Evolutionary conservation across 2,113 vertebrate species (phyloP), one percentile per base, ranked within the genome.

Genomic region (Leptodactylus fuscus): DNA sequence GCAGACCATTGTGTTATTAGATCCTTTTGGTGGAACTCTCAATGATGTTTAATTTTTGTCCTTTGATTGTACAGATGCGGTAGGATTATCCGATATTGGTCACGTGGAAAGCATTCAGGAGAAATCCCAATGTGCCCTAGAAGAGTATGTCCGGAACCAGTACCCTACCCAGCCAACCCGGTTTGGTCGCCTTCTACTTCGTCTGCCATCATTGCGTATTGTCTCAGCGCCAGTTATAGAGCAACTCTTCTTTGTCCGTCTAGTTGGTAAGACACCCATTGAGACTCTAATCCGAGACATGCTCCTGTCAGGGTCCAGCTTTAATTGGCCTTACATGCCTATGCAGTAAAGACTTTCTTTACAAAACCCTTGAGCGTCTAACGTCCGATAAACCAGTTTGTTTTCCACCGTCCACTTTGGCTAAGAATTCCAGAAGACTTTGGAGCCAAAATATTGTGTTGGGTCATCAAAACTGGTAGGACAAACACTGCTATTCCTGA

Each of bases 181-280:
- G 34, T 97, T 96, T 0, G 96, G 96, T 0, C 93, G 95, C 1
- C 94, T 97, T n/a, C 92, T 97, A 51, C 93, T 97, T 20, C 95
- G 95, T 22, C 92, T 97, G 67, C 96, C 96, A 0, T 96, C 96
- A 0, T 92, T 97, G 51, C 95, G 96, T 83, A 94, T 95, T 38
- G 95, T 96, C 85, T 95, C 96, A 0, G 96, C 95, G 0, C 95
- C 95, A 0, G 96, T 96, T 88, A 96, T 97, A 48, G 95, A 97
- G 90, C 96, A 96, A 90, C 94, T 97, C 81, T 97, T 97, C 88
- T 97, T 97, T 24, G 95, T 96, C 67, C 95, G 95, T 5, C 90
- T 96, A 82, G 96, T 97, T 0, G 96, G 96, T 49, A 96, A 97
- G 91, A 97, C 96, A 0, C 96, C 96, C 87, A 97, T 97, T 79